Evolutionary conservation across 2,888 invertebrate genomes (phyloP).

Genomic region (Folsomia candida): DNA sequence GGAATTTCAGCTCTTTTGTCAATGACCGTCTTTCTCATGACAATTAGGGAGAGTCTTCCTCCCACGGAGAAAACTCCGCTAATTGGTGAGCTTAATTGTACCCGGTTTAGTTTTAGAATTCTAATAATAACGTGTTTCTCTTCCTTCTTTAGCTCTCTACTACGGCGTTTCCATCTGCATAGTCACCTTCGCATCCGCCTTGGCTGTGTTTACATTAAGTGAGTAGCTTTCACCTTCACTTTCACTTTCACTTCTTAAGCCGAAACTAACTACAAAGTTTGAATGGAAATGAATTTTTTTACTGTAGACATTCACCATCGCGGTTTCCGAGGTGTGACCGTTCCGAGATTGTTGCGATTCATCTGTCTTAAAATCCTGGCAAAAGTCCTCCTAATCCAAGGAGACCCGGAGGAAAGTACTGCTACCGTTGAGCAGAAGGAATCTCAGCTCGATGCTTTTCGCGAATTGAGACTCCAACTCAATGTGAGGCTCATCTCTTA

Average conservation of each 20-base stretch:
- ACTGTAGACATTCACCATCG: slow-evolving; percentile 82
- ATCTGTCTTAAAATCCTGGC: slow-evolving; percentile 74
- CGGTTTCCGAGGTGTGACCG: slow-evolving; percentile 75
- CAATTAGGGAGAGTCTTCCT: slow-evolving; percentile 78
- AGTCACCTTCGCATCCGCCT: slow-evolving; percentile 74
- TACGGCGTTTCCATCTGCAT: slow-evolving; percentile 79
- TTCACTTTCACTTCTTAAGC: too few relatives aligned
- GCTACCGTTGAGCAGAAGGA: slow-evolving; percentile 17
- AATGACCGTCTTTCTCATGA: slow-evolving; percentile 85
- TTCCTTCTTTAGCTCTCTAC: slow-evolving; percentile 66
- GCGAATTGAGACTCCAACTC: slow-evolving; percentile 48
- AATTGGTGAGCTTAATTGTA: slow-evolving; percentile 63
- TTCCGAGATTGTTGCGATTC: slow-evolving; percentile 68
- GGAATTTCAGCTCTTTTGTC: slow-evolving; percentile 83
- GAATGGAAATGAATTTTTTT: too few relatives aligned
- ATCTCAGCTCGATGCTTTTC: slow-evolving; percentile 43
- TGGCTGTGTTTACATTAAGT: slow-evolving; percentile 72
- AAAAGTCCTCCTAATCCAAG: slow-evolving; percentile 68
- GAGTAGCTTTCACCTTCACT: too few relatives aligned
- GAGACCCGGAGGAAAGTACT: slow-evolving; percentile 35
- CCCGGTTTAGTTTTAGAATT: neutral
- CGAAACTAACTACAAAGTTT: too few relatives aligned
- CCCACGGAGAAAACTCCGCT: slow-evolving; percentile 83
- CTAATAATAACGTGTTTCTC: neutral
- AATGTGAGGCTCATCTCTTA: slow-evolving; percentile 40